Evolutionary conservation across 2,888 invertebrate species (phyloP).

Genomic region (Eumerus sabulonum): DNA sequence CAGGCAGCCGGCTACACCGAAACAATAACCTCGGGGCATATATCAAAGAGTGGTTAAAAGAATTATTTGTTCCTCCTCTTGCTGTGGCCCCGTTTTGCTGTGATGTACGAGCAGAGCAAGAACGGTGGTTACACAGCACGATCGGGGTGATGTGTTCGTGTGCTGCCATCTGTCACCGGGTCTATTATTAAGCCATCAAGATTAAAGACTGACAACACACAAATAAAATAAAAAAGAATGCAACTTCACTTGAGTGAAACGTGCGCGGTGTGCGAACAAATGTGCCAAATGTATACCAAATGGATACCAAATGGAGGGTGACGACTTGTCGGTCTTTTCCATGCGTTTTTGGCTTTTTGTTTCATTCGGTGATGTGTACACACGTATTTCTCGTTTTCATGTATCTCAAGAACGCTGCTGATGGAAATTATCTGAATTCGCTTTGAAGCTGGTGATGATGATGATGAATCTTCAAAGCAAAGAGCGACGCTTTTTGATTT

Average conservation of each 20-base stretch:
- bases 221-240: constrained; percentile 18
- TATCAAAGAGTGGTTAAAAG: constrained; percentile 17
- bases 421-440: constrained; percentile 60
- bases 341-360: constrained; percentile 7
- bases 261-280: constrained; percentile 56
- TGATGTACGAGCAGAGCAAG: constrained; percentile 26
- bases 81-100: too few species aligned
- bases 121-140: not conserved
- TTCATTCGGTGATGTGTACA: constrained; percentile 1
- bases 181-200: constrained; percentile 68
- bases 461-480: constrained; percentile 62
- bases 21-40: constrained; percentile 24
- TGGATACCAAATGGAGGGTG: constrained; percentile 47
- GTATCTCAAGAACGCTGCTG: constrained; percentile 58
- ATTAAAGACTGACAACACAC: constrained; percentile 60
- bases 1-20: constrained; percentile 5
- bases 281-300: constrained; percentile 66
- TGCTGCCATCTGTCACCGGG: constrained; percentile 67
- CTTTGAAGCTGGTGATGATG: constrained; percentile 59
- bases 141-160: constrained; percentile 51
- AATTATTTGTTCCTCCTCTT: constrained; percentile 22
- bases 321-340: constrained; percentile 26
- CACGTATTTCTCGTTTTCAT: constrained; percentile 57
- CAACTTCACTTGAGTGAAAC: constrained; percentile 35
- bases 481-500: constrained; percentile 36